A percentile compares a stretch with the other conserved stretches of the same genome.
These are phyloP conservation scores for Manacus vitellinus DNA, from an alignment of 2,113 vertebrate genomes.

Conservation along the genomic window DNA sequence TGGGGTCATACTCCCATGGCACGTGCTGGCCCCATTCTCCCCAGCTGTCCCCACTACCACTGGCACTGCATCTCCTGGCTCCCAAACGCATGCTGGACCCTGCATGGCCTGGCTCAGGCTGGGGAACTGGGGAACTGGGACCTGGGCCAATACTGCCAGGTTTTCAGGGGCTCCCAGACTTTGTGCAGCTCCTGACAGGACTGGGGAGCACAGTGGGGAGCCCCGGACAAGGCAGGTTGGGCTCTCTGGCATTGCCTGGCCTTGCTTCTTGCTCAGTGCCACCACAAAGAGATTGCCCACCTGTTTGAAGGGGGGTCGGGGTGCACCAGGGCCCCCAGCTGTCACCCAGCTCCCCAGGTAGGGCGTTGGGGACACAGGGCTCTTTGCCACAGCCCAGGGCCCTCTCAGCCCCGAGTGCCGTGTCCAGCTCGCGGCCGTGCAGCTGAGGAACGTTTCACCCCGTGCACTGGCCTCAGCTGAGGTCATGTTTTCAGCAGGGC, in stretches of 20 bases:
- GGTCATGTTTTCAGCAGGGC: constrained; percentile 41
- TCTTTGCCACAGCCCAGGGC: not conserved
- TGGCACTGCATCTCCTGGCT: not conserved
- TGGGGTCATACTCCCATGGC: fast-evolving
- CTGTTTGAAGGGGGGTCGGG: fast-evolving
- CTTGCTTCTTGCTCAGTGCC: not conserved
- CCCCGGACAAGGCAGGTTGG: not conserved
- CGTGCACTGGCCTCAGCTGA: constrained; percentile 56
- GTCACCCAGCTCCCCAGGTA: fast-evolving
- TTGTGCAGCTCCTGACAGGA: not conserved
- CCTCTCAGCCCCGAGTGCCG: not conserved
- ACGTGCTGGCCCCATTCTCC: not conserved
- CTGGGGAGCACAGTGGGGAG: not conserved
- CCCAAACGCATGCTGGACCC: fast-evolving
- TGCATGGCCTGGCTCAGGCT: fast-evolving
- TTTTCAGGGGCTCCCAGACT: not conserved
- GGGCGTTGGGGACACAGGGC: fast-evolving
- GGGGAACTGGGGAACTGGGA: not conserved
- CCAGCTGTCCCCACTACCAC: fast-evolving
- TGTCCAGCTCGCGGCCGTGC: fast-evolving
- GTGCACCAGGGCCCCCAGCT: fast-evolving
- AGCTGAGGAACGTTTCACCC: constrained; percentile 47
- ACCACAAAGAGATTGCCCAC: not conserved
- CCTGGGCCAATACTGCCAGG: not conserved
- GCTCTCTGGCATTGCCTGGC: not conserved